Conservation (phyloP, 2,797 vertebrate genomes). For the Brachyrhaphis roseni region DNA sequence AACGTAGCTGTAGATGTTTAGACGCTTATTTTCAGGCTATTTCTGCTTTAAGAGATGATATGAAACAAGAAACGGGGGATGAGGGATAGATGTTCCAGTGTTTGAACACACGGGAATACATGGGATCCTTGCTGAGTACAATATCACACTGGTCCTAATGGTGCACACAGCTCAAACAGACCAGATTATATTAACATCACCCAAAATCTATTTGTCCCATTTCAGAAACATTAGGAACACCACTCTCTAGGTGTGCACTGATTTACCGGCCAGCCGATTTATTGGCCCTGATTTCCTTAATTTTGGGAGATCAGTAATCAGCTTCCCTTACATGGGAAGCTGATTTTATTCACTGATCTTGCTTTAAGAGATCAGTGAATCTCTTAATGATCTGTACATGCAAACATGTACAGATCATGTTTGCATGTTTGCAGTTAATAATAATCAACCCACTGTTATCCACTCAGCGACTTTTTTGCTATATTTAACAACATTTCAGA, state of each 20-base stretch:
- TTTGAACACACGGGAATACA: constrained; percentile 22
- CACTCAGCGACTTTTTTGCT: too few relatives aligned
- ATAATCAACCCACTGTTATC: too few relatives aligned
- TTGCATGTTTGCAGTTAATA: too few relatives aligned
- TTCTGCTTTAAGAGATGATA: constrained; percentile 51
- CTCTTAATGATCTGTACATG: too few relatives aligned
- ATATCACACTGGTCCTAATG: constrained; percentile 1
- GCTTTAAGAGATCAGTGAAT: too few relatives aligned
- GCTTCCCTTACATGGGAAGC: too few relatives aligned
- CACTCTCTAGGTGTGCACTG: neutral
- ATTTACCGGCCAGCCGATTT: too few relatives aligned
- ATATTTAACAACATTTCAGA: too few relatives aligned
- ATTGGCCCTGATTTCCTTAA: too few relatives aligned
- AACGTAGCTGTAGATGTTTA: constrained; percentile 33
- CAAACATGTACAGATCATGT: too few relatives aligned
- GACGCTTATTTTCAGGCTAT: constrained; percentile 31
- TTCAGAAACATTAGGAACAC: neutral
- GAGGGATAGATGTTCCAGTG: constrained; percentile 22
- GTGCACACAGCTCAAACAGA: neutral
- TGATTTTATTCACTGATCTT: too few relatives aligned
- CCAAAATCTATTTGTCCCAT: neutral
- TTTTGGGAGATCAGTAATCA: too few relatives aligned
- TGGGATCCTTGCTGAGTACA: neutral
- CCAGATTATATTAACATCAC: neutral
- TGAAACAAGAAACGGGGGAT: constrained; percentile 6